Evolutionary conservation across 2,797 vertebrate genomes (phyloP), one percentile per base, ranked within the genome.

Genomic region (Chromobotia macracanthus): DNA sequence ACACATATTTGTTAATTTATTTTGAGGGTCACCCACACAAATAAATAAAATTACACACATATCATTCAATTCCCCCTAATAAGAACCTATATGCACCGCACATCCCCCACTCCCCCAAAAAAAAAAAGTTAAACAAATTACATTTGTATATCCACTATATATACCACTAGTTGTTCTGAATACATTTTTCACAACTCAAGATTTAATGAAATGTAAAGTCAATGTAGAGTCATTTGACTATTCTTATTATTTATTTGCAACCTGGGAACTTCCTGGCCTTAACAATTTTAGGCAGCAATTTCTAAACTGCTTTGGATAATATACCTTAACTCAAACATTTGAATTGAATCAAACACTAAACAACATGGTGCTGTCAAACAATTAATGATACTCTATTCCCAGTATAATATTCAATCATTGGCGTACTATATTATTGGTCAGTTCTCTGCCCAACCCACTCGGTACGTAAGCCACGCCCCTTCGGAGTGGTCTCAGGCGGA

Each of bases 401-500:
- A 41, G 38, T 41, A 6, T 41, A 41, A 41, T 41, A 50, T 50
- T 50, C 46, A 16, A 46, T 50, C 15, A 50, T 50, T 50, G 13
- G 4, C 15, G 51, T 38, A 10, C 28, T 28, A 25, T 15, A 58
- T 21, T 21, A 80, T 75, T 72, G 72, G 77, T 44, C 9, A 61
- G 65, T 51, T 18, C 65, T 16, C 65, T 76, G 51, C 72, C 75
- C 71, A 72, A 25, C 82, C 85, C 77, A 83, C 88, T 87, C 86
- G 87, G 80, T 82, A 71, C 84, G 68, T 71, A 79, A 73, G 85
- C 86, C 89, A 84, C 63, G 88, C 92, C 92, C 90, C 91, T 83
- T 31, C 31, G 3, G 18, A 44, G 87, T 76, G 88, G 85, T 88
- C 86, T 89, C 90, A 86, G 90, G 92, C 94, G 94, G 94, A 94